Evolutionary conservation across 1,140 invertebrate genomes (phyloP).

Genomic region (Bombus fervidus): DNA sequence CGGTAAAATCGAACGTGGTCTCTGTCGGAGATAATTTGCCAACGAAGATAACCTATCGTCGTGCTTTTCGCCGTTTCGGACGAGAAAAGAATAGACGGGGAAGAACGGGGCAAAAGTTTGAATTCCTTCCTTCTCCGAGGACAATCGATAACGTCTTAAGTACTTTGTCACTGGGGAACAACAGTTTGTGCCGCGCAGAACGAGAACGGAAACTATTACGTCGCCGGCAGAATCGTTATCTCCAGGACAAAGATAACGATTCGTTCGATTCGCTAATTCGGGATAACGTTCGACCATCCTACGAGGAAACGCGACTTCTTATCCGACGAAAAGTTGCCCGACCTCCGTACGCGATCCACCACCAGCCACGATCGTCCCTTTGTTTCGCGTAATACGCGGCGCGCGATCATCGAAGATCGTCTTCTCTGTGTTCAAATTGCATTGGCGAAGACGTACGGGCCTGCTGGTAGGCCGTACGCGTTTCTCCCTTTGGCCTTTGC

Average conservation of each 20-base stretch:
- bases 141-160: conserved; percentile 57
- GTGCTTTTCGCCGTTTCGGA: conserved; percentile 3
- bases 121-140: conserved; percentile 45
- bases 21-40: not conserved
- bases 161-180: conserved; percentile 58
- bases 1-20: too few relatives aligned
- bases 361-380: too few relatives aligned
- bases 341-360: too few relatives aligned
- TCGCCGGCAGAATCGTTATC: conserved; percentile 51
- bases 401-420: too few relatives aligned
- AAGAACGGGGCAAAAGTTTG: conserved; percentile 21
- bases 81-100: conserved; percentile 2
- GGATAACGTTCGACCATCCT: conserved; percentile 37
- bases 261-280: conserved; percentile 47
- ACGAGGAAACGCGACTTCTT: conserved; percentile 29
- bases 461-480: not conserved
- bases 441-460: too few relatives aligned
- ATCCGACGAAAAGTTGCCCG: conserved; percentile 46
- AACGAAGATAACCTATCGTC: not conserved
- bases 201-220: conserved; percentile 36
- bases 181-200: conserved; percentile 57
- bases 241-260: conserved; percentile 56
- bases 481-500: not conserved
- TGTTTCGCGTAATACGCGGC: too few relatives aligned
- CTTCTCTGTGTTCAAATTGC: too few relatives aligned